Percentiles rank a stretch among this genome's conserved stretches.
These are phyloP conservation scores for Gryon sp. DNA, from an alignment of 1,140 invertebrate genomes.

Conservation along the genomic window DNA sequence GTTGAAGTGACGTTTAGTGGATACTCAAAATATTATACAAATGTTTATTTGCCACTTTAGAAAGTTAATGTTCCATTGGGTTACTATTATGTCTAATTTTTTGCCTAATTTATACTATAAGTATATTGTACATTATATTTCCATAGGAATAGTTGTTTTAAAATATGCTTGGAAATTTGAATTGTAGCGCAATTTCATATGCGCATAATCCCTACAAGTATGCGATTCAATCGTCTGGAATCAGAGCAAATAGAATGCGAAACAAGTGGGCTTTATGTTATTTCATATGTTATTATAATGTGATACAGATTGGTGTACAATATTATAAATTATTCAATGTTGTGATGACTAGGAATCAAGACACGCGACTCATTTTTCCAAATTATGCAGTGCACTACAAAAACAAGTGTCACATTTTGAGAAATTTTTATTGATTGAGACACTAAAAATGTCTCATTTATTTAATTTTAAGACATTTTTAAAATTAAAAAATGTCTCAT, in stretches of 20 bases:
- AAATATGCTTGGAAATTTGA: slow-evolving; percentile 9
- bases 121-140: neutral
- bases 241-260: slow-evolving; percentile 38
- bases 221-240: slow-evolving; percentile 25
- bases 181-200: slow-evolving; percentile 22
- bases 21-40: no score
- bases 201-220: slow-evolving; percentile 29
- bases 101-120: no score
- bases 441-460: no score
- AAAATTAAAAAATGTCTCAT: no score
- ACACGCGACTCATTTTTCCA: neutral
- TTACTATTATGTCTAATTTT: no score
- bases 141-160: slow-evolving; percentile 1
- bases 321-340: slow-evolving; percentile 32
- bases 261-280: slow-evolving; percentile 38
- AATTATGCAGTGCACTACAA: no score
- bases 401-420: no score
- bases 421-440: no score
- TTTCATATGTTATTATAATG: slow-evolving; percentile 44
- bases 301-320: slow-evolving; percentile 13
- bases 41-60: no score
- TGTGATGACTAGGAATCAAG: neutral
- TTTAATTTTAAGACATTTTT: no score
- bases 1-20: no score
- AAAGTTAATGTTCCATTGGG: no score